A percentile compares a stretch with the other conserved stretches of the same genome.
These are phyloP conservation scores for Dione vanillae DNA, from an alignment of 2,888 invertebrate genomes.

Conservation along the genomic window DNA sequence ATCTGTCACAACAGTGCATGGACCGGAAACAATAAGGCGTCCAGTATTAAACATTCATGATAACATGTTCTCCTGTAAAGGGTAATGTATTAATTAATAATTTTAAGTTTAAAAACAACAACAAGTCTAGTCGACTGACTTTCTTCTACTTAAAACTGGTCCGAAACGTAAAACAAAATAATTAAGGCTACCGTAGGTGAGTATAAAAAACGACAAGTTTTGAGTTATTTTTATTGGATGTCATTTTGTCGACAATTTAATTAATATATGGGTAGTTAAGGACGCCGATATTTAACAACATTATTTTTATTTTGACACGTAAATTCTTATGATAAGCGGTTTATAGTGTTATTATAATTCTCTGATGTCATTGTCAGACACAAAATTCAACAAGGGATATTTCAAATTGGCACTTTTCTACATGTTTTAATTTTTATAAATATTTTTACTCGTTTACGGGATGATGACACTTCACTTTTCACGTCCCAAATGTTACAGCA, in stretches of 20 bases:
- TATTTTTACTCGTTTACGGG: conserved; percentile 27
- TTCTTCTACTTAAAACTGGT: conserved; percentile 4
- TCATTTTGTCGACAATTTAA: conserved; percentile 46
- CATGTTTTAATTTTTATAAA: conserved; percentile 7
- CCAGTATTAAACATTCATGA: conserved; percentile 53
- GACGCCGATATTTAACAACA: conserved; percentile 62
- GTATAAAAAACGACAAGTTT: conserved; percentile 35
- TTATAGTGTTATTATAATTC: conserved; percentile 57
- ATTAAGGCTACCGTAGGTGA: conserved; percentile 22
- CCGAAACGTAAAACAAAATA: conserved; percentile 21
- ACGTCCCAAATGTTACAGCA: conserved; percentile 30
- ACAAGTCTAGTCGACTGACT: not conserved
- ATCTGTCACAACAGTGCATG: conserved; percentile 74
- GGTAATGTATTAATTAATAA: conserved; percentile 47
- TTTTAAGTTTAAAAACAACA: conserved; percentile 19
- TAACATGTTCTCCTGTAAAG: conserved; percentile 41
- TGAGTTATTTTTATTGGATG: conserved; percentile 44
- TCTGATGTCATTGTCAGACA: conserved; percentile 45
- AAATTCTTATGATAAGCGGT: conserved; percentile 65
- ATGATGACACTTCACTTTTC: conserved; percentile 19
- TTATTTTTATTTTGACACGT: conserved; percentile 65
- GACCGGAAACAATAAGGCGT: conserved; percentile 73
- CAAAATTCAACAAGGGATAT: conserved; percentile 44
- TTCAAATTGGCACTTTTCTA: conserved; percentile 1
- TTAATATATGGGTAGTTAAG: conserved; percentile 65